A percentile compares a stretch with the other conserved stretches of the same genome.
phyloP scores from a whole-genome alignment of 2,113 vertebrate species.

The Callipepla squamata region DNA sequence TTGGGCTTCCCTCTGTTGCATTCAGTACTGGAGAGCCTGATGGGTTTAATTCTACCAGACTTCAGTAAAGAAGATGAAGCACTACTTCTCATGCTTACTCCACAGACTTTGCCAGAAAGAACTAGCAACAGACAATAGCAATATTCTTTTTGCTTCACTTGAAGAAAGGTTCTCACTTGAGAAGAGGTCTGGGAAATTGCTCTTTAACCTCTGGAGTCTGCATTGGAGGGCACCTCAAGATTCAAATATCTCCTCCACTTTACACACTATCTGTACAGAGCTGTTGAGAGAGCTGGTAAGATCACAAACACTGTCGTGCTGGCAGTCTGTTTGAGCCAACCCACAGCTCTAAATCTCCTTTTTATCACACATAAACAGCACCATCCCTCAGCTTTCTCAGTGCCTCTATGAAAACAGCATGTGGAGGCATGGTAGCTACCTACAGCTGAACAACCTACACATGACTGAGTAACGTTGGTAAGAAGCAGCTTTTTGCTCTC shows the following conservation, averaged over 20 bases:
- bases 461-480: conserved; percentile 10
- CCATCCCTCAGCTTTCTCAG: conserved; percentile 43
- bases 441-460: conserved; percentile 47
- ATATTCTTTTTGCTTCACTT: neutral
- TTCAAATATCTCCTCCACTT: neutral
- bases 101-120: neutral
- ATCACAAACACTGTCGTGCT: neutral
- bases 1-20: neutral
- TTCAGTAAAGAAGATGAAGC: neutral
- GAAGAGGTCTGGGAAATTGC: neutral
- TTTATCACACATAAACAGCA: conserved; percentile 37
- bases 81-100: neutral
- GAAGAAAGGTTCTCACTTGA: neutral
- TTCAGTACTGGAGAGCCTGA: neutral
- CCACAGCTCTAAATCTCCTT: conserved; percentile 32
- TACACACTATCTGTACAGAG: neutral
- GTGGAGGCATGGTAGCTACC: conserved; percentile 40
- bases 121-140: accelerated
- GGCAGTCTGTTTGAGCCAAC: conserved; percentile 29
- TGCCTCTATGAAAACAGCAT: conserved; percentile 38
- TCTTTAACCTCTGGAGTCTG: neutral
- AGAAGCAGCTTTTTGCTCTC: neutral
- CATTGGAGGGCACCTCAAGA: neutral
- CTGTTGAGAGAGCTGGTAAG: neutral
- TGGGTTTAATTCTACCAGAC: neutral